These are phyloP conservation scores for Pemphredon lugubris DNA, from an alignment of 2,888 invertebrate genomes.

Conservation along the genomic window DNA sequence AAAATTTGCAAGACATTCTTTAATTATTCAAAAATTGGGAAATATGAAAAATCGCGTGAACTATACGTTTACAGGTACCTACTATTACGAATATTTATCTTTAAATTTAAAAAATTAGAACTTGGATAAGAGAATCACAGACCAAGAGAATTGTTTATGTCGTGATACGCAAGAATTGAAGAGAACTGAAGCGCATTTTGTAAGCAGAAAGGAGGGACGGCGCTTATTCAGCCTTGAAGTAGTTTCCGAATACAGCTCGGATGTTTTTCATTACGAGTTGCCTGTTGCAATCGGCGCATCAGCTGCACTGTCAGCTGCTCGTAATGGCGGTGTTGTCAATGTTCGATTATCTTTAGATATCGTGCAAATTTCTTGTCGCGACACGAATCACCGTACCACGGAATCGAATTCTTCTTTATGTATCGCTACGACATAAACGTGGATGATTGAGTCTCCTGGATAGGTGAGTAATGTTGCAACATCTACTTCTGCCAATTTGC, in stretches of 20 bases:
- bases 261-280: constrained; percentile 27
- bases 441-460: constrained; percentile 1
- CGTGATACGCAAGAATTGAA: too few relatives aligned
- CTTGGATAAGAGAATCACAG: too few relatives aligned
- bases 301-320: constrained; percentile 7
- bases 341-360: not conserved
- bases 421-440: not conserved
- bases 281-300: constrained; percentile 33
- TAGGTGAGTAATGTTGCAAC: constrained; percentile 39
- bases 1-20: too few relatives aligned
- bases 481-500: constrained; percentile 36
- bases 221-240: constrained; percentile 42
- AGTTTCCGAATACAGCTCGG: constrained; percentile 16
- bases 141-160: too few relatives aligned
- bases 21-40: too few relatives aligned
- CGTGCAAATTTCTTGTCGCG: constrained; percentile 4
- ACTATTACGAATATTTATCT: too few relatives aligned
- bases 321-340: constrained; percentile 17
- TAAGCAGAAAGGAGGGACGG: constrained; percentile 21
- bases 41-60: too few relatives aligned
- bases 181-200: not conserved
- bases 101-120: too few relatives aligned
- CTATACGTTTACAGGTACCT: too few relatives aligned
- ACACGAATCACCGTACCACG: too few relatives aligned
- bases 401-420: not conserved